Conservation (phyloP, 2,888 invertebrate species). For the Cerceris ruficornis region DNA sequence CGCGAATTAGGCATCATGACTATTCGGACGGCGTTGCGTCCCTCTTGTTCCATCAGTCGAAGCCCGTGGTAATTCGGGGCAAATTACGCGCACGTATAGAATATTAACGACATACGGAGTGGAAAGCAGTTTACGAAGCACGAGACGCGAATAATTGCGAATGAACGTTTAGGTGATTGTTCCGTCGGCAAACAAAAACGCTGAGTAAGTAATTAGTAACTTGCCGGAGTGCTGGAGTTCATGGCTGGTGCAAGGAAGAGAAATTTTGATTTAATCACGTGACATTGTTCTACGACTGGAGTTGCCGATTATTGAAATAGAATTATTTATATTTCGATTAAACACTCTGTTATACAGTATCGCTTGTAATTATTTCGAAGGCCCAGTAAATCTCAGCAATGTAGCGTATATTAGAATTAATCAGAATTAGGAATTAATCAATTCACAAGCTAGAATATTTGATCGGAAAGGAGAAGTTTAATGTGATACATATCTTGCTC, state of each 20-base stretch:
- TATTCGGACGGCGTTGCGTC: constrained; percentile 1
- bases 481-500: too few relatives aligned
- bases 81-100: constrained; percentile 25
- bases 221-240: constrained; percentile 18
- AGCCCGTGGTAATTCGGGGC: constrained; percentile 14
- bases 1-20: constrained; percentile 20
- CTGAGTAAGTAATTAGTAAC: constrained; percentile 60
- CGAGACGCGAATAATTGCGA: constrained; percentile 42
- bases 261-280: neutral
- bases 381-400: too few relatives aligned
- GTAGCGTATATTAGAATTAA: too few relatives aligned
- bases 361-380: too few relatives aligned
- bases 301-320: too few relatives aligned
- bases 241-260: constrained; percentile 11
- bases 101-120: constrained; percentile 51
- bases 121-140: constrained; percentile 49
- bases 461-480: too few relatives aligned
- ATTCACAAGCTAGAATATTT: too few relatives aligned
- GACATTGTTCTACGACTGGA: too few relatives aligned
- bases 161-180: constrained; percentile 33
- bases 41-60: constrained; percentile 7
- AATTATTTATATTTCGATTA: too few relatives aligned
- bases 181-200: constrained; percentile 42
- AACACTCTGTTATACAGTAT: too few relatives aligned
- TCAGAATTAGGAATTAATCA: too few relatives aligned